Percentiles rank a stretch among this genome's conserved stretches.
phyloP scores from a whole-genome alignment of 2,113 vertebrate genomes.

The Elephantulus edwardii region DNA sequence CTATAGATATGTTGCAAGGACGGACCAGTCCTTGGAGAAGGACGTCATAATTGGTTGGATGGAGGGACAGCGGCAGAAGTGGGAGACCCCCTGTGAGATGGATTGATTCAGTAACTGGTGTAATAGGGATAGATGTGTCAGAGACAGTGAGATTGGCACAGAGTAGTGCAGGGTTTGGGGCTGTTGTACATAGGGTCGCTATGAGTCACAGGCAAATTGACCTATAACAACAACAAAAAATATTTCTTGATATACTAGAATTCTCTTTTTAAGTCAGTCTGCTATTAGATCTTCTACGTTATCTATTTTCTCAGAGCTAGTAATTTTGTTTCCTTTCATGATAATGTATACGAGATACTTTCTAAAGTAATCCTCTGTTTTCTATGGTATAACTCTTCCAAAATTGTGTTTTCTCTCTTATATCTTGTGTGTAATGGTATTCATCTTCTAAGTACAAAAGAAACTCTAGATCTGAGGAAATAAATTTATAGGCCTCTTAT shows the following conservation, averaged over 20 bases:
- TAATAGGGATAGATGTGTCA: no score
- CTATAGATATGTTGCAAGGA: no score
- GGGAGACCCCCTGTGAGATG: no score
- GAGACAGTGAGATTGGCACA: no score
- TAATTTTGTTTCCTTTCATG: slow-evolving; percentile 55
- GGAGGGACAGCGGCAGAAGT: no score
- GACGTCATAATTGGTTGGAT: no score
- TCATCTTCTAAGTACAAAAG: slow-evolving; percentile 28
- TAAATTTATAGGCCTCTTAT: not conserved
- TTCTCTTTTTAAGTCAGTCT: slow-evolving; percentile 51
- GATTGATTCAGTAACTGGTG: no score
- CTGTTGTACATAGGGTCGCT: no score
- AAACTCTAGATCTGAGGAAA: slow-evolving; percentile 2
- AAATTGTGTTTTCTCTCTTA: not conserved
- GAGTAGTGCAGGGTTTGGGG: no score
- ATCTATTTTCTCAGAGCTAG: slow-evolving; percentile 37
- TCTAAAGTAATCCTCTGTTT: slow-evolving; percentile 62
- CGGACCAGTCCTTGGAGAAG: no score
- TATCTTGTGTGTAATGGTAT: not conserved
- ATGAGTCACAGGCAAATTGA: no score
- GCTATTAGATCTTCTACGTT: slow-evolving; percentile 63
- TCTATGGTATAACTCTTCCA: not conserved
- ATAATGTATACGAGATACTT: slow-evolving; percentile 41
- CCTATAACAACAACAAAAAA: no score
- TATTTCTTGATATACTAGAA: slow-evolving; percentile 70